Conservation (phyloP, 2,113 vertebrate genomes). For the Odontesthes bonariensis region DNA sequence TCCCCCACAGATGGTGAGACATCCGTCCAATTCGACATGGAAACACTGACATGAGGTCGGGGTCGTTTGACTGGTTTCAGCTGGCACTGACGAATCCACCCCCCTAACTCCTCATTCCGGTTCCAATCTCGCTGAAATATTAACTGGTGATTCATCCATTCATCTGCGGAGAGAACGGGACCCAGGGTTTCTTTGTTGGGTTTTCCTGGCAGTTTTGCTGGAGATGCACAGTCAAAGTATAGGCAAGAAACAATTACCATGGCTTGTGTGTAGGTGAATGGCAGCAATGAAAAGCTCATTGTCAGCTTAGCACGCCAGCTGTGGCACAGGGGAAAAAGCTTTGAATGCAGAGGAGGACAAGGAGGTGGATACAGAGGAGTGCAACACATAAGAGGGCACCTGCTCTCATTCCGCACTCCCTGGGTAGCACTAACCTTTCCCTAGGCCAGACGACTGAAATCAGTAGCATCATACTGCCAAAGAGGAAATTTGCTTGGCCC, state of each 20-base stretch:
- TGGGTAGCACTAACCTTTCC: constrained; percentile 23
- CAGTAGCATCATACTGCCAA: constrained; percentile 15
- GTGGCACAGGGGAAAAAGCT: constrained; percentile 34
- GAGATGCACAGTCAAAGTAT: constrained; percentile 63
- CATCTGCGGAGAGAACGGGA: constrained; percentile 46
- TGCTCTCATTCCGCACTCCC: constrained; percentile 28
- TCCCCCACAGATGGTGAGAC: constrained; percentile 68
- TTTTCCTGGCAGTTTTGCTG: constrained; percentile 48
- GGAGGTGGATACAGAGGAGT: constrained; percentile 29
- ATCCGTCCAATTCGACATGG: constrained; percentile 67
- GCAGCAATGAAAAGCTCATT: constrained; percentile 67
- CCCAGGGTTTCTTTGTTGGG: constrained; percentile 42
- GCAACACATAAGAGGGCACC: constrained; percentile 35
- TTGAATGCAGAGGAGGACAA: constrained; percentile 40
- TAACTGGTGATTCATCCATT: constrained; percentile 50
- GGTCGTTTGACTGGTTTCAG: constrained; percentile 71
- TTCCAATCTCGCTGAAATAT: constrained; percentile 47
- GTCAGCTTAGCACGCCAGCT: constrained; percentile 60
- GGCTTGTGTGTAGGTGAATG: constrained; percentile 69
- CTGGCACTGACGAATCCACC: constrained; percentile 50
- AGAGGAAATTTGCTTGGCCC: constrained; percentile 7
- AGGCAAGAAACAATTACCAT: constrained; percentile 62
- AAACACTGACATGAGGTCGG: constrained; percentile 65
- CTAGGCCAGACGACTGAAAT: constrained; percentile 14
- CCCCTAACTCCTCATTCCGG: neutral